Evolutionary conservation across 2,888 invertebrate species (phyloP).

Genomic region (Hypolimnas misippus): DNA sequence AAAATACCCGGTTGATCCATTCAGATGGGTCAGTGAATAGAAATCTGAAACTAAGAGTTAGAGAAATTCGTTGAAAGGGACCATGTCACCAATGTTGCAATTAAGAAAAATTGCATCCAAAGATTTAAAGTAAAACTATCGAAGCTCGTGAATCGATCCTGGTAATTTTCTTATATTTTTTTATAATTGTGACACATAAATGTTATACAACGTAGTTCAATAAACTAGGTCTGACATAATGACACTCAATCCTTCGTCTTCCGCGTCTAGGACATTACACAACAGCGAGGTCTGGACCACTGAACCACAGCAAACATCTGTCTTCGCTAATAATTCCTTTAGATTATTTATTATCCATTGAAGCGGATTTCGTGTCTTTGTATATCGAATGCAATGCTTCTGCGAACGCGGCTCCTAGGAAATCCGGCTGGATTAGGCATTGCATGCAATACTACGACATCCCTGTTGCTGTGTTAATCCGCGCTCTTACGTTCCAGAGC

Average conservation of each 20-base stretch:
- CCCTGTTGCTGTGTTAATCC: slow-evolving; percentile 26
- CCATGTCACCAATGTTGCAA: no score
- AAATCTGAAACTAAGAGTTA: no score
- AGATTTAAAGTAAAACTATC: no score
- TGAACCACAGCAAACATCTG: slow-evolving; percentile 12
- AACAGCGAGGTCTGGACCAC: not conserved
- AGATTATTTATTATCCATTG: not conserved
- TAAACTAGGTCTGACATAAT: not conserved
- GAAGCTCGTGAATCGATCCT: no score
- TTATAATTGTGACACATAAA: no score
- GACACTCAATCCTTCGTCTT: not conserved
- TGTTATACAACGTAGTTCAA: no score
- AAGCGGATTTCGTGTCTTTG: not conserved
- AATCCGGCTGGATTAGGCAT: slow-evolving; percentile 21
- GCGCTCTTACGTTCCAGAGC: slow-evolving; percentile 25
- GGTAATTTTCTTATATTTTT: no score
- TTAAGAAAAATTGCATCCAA: no score
- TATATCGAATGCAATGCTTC: slow-evolving; percentile 2
- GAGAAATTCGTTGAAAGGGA: no score
- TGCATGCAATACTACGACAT: slow-evolving; percentile 14
- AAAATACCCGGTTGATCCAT: no score
- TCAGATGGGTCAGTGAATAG: no score
- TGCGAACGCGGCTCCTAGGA: not conserved
- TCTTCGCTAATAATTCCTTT: not conserved
- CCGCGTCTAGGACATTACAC: not conserved